These are phyloP conservation scores for Stenodera caucasica DNA, from an alignment of 2,888 invertebrate species.

Conservation along the genomic window DNA sequence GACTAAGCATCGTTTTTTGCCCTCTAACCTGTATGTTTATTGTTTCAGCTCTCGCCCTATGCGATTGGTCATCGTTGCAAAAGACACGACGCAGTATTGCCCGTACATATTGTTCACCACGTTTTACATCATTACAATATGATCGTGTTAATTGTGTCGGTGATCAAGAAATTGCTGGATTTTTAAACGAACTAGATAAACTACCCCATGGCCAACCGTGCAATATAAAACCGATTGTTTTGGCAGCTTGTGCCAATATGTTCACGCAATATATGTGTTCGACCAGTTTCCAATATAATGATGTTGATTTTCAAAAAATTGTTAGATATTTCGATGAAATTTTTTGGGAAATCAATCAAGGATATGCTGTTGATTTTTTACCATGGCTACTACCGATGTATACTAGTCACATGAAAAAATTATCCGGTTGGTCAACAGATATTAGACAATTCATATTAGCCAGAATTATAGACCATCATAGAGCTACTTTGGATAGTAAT, in stretches of 20 bases:
- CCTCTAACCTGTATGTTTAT: constrained; percentile 39
- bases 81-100: constrained; percentile 77
- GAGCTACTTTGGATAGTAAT: constrained; percentile 60
- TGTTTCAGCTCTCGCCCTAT: constrained; percentile 78
- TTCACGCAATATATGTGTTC: constrained; percentile 87
- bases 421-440: constrained; percentile 69
- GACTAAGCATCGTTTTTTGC: constrained; percentile 44
- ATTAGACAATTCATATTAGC: constrained; percentile 75
- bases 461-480: constrained; percentile 65
- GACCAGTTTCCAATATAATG: constrained; percentile 71
- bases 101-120: constrained; percentile 78
- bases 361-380: constrained; percentile 83
- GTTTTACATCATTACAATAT: constrained; percentile 72
- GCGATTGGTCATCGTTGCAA: constrained; percentile 86
- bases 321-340: constrained; percentile 79
- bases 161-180: constrained; percentile 64
- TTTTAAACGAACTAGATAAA: constrained; percentile 61
- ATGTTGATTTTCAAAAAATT: constrained; percentile 67
- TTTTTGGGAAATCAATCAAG: constrained; percentile 90
- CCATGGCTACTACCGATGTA: constrained; percentile 81
- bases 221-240: constrained; percentile 71
- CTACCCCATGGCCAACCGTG: constrained; percentile 56
- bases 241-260: constrained; percentile 80
- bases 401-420: constrained; percentile 66
- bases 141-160: constrained; percentile 73